phyloP scores from a whole-genome alignment of 30 jellyfish, hydroid and myxozoan genomes.

The Hydractinia symbiolongicarpus region DNA sequence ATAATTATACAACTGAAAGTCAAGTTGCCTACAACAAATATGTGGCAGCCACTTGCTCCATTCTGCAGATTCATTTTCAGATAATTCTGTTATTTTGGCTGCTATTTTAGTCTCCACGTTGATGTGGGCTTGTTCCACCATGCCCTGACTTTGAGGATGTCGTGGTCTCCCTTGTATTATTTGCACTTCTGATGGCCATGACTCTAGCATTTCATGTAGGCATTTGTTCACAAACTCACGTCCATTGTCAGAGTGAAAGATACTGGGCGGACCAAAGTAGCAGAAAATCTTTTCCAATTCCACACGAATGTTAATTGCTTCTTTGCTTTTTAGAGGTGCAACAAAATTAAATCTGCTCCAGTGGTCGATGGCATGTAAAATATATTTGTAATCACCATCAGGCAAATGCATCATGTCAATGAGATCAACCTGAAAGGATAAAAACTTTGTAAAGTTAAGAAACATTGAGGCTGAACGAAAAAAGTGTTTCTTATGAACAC shows the following conservation, averaged over 20 bases:
- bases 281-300: background rate
- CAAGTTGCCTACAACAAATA: background rate
- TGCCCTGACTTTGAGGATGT: slow-evolving; percentile 3
- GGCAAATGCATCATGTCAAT: too few relatives aligned
- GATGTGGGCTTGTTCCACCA: background rate
- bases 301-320: background rate
- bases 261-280: background rate
- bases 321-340: slow-evolving; percentile 4
- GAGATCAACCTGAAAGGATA: too few relatives aligned
- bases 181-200: background rate
- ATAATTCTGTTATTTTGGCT: background rate
- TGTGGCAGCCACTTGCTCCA: slow-evolving; percentile 11
- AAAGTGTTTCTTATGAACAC: too few relatives aligned
- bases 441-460: too few relatives aligned
- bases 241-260: slow-evolving; percentile 1
- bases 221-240: background rate
- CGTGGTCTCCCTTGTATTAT: background rate
- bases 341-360: background rate
- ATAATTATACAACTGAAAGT: too few relatives aligned
- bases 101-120: background rate
- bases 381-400: too few relatives aligned
- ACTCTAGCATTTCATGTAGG: background rate
- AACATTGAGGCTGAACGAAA: too few relatives aligned
- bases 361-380: background rate
- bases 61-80: background rate